Evolutionary conservation across 2,888 invertebrate genomes (phyloP).

Genomic region (Axea sp.): DNA sequence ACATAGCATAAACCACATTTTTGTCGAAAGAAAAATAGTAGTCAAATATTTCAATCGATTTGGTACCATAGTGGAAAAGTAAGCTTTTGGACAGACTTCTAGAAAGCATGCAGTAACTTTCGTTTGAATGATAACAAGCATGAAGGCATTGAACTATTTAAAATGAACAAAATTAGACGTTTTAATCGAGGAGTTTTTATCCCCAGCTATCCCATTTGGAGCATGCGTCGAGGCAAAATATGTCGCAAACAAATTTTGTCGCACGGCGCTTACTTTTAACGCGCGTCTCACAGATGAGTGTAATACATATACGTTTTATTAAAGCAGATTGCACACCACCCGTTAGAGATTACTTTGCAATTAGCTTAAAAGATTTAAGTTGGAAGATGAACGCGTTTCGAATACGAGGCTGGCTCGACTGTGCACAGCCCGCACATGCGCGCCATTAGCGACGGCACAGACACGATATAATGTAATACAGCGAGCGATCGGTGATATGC

Average conservation of each 20-base stretch:
- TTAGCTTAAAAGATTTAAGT: slow-evolving; percentile 47
- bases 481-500: slow-evolving; percentile 34
- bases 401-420: slow-evolving; percentile 1
- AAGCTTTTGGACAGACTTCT: too few relatives aligned
- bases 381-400: slow-evolving; percentile 20
- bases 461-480: slow-evolving; percentile 33
- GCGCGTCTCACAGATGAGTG: slow-evolving; percentile 15
- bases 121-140: too few relatives aligned
- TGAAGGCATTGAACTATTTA: background rate
- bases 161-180: background rate
- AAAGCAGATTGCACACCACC: slow-evolving; percentile 44
- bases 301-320: slow-evolving; percentile 37
- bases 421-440: slow-evolving; percentile 15
- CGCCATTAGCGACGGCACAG: slow-evolving; percentile 15
- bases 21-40: too few relatives aligned
- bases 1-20: too few relatives aligned
- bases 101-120: too few relatives aligned
- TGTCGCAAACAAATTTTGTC: slow-evolving; percentile 25
- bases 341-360: slow-evolving; percentile 46
- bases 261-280: slow-evolving; percentile 27
- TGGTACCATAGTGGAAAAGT: too few relatives aligned
- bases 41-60: too few relatives aligned
- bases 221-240: slow-evolving; percentile 14
- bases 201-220: too few relatives aligned
- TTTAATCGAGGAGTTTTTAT: background rate